Percentiles rank a stretch among this genome's conserved stretches.
These are phyloP conservation scores for Acipenser oxyrinchus DNA, from an alignment of 2,797 vertebrate genomes.

Conservation along the genomic window DNA sequence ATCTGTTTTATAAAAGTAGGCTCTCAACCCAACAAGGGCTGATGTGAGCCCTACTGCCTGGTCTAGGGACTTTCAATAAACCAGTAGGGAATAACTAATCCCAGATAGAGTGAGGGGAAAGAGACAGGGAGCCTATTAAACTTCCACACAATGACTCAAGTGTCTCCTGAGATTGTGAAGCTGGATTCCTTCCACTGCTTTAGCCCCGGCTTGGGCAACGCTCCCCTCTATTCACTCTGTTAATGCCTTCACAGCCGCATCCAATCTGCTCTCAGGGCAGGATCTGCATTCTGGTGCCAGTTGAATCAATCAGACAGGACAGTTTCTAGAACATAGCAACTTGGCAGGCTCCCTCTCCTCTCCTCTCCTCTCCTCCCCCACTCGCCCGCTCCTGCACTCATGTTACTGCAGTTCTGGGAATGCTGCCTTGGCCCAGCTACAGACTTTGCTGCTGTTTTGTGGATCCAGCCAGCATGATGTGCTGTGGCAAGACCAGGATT, in stretches of 20 bases:
- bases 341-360: slow-evolving; percentile 18
- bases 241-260: slow-evolving; percentile 10
- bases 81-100: no score
- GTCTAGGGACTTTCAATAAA: no score
- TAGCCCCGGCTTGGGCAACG: slow-evolving; percentile 3
- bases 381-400: slow-evolving; percentile 1
- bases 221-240: slow-evolving; percentile 13
- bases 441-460: no score
- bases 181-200: slow-evolving; percentile 14
- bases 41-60: no score
- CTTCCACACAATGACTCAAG: not conserved
- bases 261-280: not conserved
- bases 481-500: no score
- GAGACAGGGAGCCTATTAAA: not conserved
- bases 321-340: slow-evolving; percentile 23
- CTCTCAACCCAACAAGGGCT: no score
- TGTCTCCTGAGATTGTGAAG: not conserved
- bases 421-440: no score
- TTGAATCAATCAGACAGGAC: slow-evolving; percentile 21
- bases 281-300: slow-evolving; percentile 4
- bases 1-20: no score
- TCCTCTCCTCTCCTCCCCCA: slow-evolving; percentile 19
- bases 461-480: no score
- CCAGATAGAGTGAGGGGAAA: not conserved
- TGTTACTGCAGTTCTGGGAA: no score